These are phyloP conservation scores for Calidris pugnax DNA, from an alignment of 2,113 vertebrate species.

Conservation along the genomic window DNA sequence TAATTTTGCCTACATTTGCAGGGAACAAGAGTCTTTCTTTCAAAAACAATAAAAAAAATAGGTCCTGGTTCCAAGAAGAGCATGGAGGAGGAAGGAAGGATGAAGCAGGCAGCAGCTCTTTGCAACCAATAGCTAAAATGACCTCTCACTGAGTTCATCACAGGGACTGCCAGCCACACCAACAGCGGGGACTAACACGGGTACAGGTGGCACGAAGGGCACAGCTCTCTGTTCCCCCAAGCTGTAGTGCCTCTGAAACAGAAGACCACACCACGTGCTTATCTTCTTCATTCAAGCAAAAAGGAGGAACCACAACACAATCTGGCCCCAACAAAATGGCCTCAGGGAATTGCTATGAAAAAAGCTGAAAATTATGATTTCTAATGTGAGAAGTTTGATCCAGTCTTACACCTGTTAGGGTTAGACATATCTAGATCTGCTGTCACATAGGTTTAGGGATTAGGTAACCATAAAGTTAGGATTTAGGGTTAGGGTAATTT, in stretches of 20 bases:
- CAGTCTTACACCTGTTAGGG: not conserved
- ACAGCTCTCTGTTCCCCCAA: not conserved
- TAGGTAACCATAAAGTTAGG: not conserved
- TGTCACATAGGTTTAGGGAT: not conserved
- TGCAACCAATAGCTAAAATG: not conserved
- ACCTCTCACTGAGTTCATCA: not conserved
- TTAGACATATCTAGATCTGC: not conserved
- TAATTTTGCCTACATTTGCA: not conserved
- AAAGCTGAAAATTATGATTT: not conserved
- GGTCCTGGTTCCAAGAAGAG: not conserved
- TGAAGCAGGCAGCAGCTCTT: not conserved
- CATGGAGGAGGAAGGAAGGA: not conserved
- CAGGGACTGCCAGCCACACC: not conserved
- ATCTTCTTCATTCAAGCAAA: not conserved
- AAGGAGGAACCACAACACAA: not conserved
- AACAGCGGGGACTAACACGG: rapidly evolving
- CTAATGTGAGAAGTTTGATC: not conserved
- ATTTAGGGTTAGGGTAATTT: not conserved
- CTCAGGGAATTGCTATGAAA: not conserved
- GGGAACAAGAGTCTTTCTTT: not conserved
- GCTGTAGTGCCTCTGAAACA: not conserved
- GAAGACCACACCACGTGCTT: rapidly evolving
- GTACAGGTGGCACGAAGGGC: not conserved
- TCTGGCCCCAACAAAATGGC: not conserved
- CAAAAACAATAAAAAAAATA: not conserved